phyloP scores from a whole-genome alignment of 1,140 invertebrate genomes.

The Bradynema listronoti region DNA sequence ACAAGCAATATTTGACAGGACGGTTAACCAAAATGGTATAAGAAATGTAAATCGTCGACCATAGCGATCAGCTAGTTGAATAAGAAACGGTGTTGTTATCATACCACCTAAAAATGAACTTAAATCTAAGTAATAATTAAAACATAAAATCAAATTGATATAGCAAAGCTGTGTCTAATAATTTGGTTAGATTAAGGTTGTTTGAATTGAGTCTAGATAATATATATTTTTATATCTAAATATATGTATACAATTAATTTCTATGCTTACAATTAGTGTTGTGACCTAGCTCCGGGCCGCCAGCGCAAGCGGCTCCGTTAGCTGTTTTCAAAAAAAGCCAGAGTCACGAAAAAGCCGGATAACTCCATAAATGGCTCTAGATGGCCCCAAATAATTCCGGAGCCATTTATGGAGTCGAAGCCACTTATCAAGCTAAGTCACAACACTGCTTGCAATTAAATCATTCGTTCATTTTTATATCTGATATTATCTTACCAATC shows the following conservation, averaged over 20 bases:
- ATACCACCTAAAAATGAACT: constrained; percentile 8
- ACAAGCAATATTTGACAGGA: constrained; percentile 41
- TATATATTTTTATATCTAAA: constrained; percentile 6
- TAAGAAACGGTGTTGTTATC: constrained; percentile 30
- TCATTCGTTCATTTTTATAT: too few relatives aligned
- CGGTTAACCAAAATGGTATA: constrained; percentile 39
- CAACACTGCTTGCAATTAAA: too few relatives aligned
- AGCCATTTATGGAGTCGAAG: too few relatives aligned
- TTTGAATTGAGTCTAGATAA: constrained; percentile 4
- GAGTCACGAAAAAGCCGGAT: too few relatives aligned
- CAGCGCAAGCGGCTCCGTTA: too few relatives aligned
- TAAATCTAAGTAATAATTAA: neutral
- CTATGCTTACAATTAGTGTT: too few relatives aligned
- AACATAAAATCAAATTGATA: neutral
- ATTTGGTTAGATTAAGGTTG: neutral
- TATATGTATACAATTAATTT: too few relatives aligned
- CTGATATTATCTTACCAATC: constrained; percentile 15
- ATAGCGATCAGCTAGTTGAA: constrained; percentile 36
- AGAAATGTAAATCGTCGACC: constrained; percentile 37
- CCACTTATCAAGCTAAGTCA: too few relatives aligned
- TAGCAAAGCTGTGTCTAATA: constrained; percentile 4
- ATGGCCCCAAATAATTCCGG: too few relatives aligned
- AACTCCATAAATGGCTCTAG: too few relatives aligned
- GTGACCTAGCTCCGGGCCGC: too few relatives aligned
- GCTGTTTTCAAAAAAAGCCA: too few relatives aligned